phyloP scores from a whole-genome alignment of 2,888 invertebrate genomes.

The Hyposoter didymator region DNA sequence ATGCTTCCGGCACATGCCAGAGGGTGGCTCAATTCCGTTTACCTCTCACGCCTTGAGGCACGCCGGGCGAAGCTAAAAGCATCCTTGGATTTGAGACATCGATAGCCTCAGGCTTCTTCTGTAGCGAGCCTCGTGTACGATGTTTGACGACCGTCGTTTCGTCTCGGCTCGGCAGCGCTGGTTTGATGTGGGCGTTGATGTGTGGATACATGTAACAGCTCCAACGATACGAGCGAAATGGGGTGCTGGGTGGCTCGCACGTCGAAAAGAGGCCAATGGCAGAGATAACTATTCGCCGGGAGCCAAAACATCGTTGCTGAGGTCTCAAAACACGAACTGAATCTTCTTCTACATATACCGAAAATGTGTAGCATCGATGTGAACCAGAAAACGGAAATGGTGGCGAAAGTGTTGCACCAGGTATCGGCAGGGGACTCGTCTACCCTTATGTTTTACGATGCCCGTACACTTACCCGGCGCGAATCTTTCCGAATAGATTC shows the following conservation, averaged over 20 bases:
- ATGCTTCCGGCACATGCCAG: conserved; percentile 34
- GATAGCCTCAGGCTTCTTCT: conserved; percentile 41
- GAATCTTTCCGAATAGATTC: conserved; percentile 64
- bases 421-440: conserved; percentile 61
- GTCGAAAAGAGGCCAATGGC: conserved; percentile 2
- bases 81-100: conserved; percentile 46
- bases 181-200: conserved; percentile 16
- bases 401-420: conserved; percentile 43
- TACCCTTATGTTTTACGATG: conserved; percentile 69
- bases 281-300: conserved; percentile 41
- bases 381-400: conserved; percentile 22
- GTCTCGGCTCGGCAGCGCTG: conserved; percentile 28
- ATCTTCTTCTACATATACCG: conserved; percentile 30
- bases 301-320: conserved; percentile 36
- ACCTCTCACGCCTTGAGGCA: conserved; percentile 13
- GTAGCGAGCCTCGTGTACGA: conserved; percentile 23
- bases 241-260: conserved; percentile 28
- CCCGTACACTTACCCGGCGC: conserved; percentile 62
- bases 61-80: conserved; percentile 42
- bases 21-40: conserved; percentile 24
- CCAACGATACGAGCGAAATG: conserved; percentile 34
- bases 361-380: conserved; percentile 18
- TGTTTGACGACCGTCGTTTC: conserved; percentile 50
- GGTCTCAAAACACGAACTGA: conserved; percentile 49
- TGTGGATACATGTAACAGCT: conserved; percentile 27